Evolutionary conservation across 2,888 invertebrate genomes (phyloP).

Genomic region (Pachydiplax longipennis): DNA sequence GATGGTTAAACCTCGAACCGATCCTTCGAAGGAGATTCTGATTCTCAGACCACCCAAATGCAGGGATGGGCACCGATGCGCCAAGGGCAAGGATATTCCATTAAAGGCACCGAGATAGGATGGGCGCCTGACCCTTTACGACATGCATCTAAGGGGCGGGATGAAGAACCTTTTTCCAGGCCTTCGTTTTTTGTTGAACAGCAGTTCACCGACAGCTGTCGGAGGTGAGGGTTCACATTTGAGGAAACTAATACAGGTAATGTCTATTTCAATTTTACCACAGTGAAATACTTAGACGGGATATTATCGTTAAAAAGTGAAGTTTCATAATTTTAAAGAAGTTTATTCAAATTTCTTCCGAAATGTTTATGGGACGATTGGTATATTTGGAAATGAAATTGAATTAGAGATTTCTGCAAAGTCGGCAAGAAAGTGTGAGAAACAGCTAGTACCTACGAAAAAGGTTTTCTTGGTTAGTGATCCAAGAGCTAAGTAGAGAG

Average conservation of each 20-base stretch:
- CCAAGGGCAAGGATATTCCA: not conserved
- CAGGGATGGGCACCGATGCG: not conserved
- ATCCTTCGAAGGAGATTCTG: not conserved
- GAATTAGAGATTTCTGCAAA: too few relatives aligned
- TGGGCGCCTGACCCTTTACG: not conserved
- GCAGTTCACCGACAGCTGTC: not conserved
- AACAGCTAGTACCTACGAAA: too few relatives aligned
- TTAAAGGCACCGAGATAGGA: not conserved
- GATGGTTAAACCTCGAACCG: not conserved
- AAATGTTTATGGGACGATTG: not conserved
- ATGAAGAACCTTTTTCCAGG: not conserved
- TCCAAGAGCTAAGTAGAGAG: too few relatives aligned
- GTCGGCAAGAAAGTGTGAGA: too few relatives aligned
- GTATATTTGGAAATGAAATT: too few relatives aligned
- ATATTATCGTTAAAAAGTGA: too few relatives aligned
- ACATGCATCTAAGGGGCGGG: not conserved
- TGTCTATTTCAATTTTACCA: not conserved
- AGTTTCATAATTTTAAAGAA: not conserved
- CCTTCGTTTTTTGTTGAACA: not conserved
- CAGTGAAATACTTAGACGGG: not conserved
- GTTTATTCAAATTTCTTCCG: too few relatives aligned
- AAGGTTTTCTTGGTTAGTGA: too few relatives aligned
- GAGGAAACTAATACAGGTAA: not conserved
- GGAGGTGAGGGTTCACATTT: not conserved
- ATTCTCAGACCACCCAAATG: not conserved